Evolutionary conservation across 1,140 invertebrate species (phyloP), one percentile per base, ranked within the genome.

Genomic region (Monomorium pharaonis): DNA sequence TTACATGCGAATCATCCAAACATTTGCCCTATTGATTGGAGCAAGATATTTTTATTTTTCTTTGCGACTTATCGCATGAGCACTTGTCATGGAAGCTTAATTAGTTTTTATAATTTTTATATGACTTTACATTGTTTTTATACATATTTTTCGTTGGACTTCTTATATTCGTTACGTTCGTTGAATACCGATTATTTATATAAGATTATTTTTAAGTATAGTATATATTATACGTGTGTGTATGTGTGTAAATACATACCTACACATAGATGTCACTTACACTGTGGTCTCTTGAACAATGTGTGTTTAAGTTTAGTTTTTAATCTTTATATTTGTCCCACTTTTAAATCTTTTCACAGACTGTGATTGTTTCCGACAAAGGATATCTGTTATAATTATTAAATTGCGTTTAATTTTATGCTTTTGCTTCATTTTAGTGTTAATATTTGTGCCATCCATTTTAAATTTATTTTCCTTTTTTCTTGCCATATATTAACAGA

Each of bases 121-220:
- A 88, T 86, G 24, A 67, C 16, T 77, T 86, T 92, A 90, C 88
- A 89, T 91, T 91, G 85, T 91, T 87, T 89, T 89, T 92, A 92
- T 87, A 85, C 62, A 84, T 89, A 77, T 91, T 92, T 91, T 92
- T 91, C 89, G 90, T 92, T 91, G 92, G 87, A 91, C 80, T 86
- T 81, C 90, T 89, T 92, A 93, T 83, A 83, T 83, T 83, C 78
- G 78, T 83, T 83, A 93, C 88, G 86, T 93, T 92, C 90, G 92
- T 94, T 94, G 92, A 93, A 85, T 87, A 93, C 86, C 92, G 89
- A 92, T 86, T 91, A 88, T 76, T 42, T 76, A 89, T 37, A 72
- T 90, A 92, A 90, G 88, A 58, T 91, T 72, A 86, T 63, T 70
- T 60, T 27, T 89, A 76, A 60, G 47, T 65, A 24, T 62, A 42